Base-by-base conservation (phyloP, 2,797 vertebrate genomes). In the Sebastes vulpes region DNA sequence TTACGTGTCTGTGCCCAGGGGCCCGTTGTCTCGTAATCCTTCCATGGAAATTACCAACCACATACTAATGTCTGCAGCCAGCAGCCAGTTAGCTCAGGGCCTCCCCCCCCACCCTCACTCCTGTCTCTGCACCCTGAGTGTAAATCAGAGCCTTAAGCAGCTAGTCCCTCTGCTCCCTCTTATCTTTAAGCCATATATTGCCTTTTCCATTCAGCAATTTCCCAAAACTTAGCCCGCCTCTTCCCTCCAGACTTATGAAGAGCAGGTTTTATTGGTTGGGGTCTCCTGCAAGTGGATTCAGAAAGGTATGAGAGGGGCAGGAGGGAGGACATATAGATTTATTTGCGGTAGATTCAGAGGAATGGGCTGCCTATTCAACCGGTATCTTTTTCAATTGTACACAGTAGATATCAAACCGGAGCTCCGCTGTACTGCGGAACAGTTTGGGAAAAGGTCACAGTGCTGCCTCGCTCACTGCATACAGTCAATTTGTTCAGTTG, bases 141-240 rank as follows among this genome's bases (percentile, higher is more conserved):
- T 88, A 92, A 94, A 93, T 92, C 90, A 88, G 54, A 75, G 86
- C 90, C 87, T 85, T 77, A 81, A 94, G 93, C 92, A 88, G 76
- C 76, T 5, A 73, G 72, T 89, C 81, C 77, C 85, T 69, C 72
- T 10, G 79, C 84, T 80, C 87, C 48, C 67, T 89, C 88, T 94
- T 90, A 92, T 94, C 89, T 90, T 86, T 82, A 81, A 91, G 89
- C 81, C 70, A 85, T 92, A 94, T 94, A 94, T 93, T 95, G 83
- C 88, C 81, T 89, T 91, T 93, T 88, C 72, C 75, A 85, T 90
- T 85, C 86, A 81, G 88, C 91, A 93, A 92, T 94, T 94, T 93
- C 87, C 69, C 84, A 83, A 92, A 94, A 93, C 80, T 90, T 91
- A 89, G 85, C 86, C 81, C 14, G 46, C 66, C 73, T 87, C 73